phyloP scores from a whole-genome alignment of 30 jellyfish, hydroid and myxozoan genomes.

The Hydra vulgaris region DNA sequence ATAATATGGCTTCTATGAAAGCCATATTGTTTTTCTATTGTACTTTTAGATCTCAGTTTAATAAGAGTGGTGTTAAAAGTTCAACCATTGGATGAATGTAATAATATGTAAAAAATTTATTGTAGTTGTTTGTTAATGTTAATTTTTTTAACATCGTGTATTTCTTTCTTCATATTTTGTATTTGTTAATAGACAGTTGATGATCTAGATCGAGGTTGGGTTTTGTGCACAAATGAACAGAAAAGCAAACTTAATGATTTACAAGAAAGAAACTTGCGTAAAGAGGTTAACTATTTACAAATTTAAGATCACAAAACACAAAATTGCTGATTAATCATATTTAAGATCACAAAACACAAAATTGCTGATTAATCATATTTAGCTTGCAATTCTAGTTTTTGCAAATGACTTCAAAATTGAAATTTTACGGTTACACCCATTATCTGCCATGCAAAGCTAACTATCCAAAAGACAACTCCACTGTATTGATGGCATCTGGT shows the following conservation, averaged over 20 bases:
- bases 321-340: neutral
- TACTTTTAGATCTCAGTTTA: too few relatives aligned
- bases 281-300: conserved; percentile 50
- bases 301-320: too few relatives aligned
- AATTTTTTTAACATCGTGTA: too few relatives aligned
- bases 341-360: too few relatives aligned
- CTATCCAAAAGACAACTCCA: conserved; percentile 62
- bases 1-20: too few relatives aligned
- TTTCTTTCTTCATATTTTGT: neutral
- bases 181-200: conserved; percentile 49
- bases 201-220: conserved; percentile 86
- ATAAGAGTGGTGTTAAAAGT: too few relatives aligned
- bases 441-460: conserved; percentile 60
- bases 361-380: neutral
- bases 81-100: too few relatives aligned
- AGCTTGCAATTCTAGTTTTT: conserved; percentile 30
- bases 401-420: conserved; percentile 40
- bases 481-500: conserved; percentile 55
- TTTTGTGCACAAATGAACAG: conserved; percentile 47
- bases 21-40: too few relatives aligned
- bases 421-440: conserved; percentile 63
- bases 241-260: conserved; percentile 31
- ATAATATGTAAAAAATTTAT: too few relatives aligned
- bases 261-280: conserved; percentile 58
- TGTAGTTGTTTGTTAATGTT: too few relatives aligned